Base-by-base conservation (phyloP, 2,113 vertebrate species). In the Poicephalus meyeri region DNA sequence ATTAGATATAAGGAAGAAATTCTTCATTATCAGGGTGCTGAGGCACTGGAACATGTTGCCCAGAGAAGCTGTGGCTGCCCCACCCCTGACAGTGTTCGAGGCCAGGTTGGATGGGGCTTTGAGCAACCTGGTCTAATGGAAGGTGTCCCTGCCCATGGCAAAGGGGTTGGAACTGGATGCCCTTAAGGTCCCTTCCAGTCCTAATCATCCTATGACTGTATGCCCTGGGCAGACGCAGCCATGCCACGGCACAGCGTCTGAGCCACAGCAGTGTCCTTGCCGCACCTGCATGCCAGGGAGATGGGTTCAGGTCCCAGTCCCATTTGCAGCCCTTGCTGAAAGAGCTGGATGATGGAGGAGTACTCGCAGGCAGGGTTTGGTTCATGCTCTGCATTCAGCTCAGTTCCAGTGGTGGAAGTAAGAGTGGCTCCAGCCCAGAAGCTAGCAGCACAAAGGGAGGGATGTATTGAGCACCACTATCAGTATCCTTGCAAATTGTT, bases 401-500 rank as follows among this genome's bases (percentile, higher is more conserved):
- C 89, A 44, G 1, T 93, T 96, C 81, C 24, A 68, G 46, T 71
- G 90, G 89, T 92, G 95, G 96, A 93, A 88, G 35, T 56, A 94
- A 89, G 91, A 95, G 90, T 13, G 74, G 91, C 82, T 94, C 91
- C 82, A 92, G 94, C 91, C 88, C 25, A 46, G 91, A 96, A 97
- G 91, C 93, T 70, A 95, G 97, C 96, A 94, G 94, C 92, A 96
- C 16, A 0, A 64, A 72, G n/a, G 47, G 37, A 82, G 95, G 94
- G 96, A 96, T 87, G 89, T 87, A 74, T 91, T 87, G 90, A 96
- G 93, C 93, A 85, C 87, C 83, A 52, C 91, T 92, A 92, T 60
- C 95, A 88, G 96, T 94, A 91, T 86, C 93, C 65, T 23, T 73
- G 88, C 63, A 96, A 94, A 96, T 83, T 87, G 92, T 95, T 97